Conservation (phyloP, 2,797 vertebrate species). For the Zenarchopterus dispar region DNA sequence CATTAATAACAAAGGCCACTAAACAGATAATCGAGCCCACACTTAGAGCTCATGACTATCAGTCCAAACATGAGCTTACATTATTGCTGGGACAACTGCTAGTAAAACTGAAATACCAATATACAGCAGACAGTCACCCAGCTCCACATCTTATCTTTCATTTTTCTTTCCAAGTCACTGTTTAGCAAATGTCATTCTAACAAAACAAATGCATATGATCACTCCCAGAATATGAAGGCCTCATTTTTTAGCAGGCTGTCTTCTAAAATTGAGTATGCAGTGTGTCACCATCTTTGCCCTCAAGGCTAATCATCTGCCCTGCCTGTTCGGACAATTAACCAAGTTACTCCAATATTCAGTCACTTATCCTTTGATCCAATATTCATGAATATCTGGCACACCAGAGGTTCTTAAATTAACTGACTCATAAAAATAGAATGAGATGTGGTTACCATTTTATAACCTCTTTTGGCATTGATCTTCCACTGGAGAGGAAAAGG, state of each 20-base stretch:
- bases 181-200: background rate
- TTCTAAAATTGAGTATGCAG: background rate
- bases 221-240: background rate
- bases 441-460: constrained; percentile 72
- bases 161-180: background rate
- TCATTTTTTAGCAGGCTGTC: background rate
- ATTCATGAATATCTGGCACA: constrained; percentile 35
- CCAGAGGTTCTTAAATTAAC: constrained; percentile 63
- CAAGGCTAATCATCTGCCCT: constrained; percentile 16
- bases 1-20: too few species aligned
- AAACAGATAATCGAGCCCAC: too few species aligned
- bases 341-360: constrained; percentile 22
- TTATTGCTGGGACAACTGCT: too few species aligned
- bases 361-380: constrained; percentile 30
- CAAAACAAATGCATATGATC: background rate
- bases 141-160: too few species aligned
- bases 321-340: constrained; percentile 17
- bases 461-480: constrained; percentile 70
- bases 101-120: too few species aligned
- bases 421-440: constrained; percentile 62
- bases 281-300: background rate
- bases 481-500: constrained; percentile 49
- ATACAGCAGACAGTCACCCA: too few species aligned
- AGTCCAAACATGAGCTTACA: too few species aligned
- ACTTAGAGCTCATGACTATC: too few species aligned